Conservation (phyloP, 2,113 vertebrate genomes). For the Lichenostomus cassidix region DNA sequence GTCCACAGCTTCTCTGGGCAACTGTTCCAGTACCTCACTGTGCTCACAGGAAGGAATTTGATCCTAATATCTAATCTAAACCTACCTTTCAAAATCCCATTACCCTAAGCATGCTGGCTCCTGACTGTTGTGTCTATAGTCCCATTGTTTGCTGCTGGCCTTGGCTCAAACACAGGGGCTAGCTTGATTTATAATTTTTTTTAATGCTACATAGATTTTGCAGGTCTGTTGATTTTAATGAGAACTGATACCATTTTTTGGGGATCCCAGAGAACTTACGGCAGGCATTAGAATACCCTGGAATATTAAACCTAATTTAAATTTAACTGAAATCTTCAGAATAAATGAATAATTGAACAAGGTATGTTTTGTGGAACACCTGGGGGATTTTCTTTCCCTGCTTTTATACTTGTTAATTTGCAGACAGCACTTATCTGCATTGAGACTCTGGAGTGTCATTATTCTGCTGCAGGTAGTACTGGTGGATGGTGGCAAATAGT, state of each 20-base stretch:
- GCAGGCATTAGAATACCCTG: neutral
- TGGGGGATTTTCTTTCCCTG: neutral
- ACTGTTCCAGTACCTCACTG: neutral
- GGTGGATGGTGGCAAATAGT: neutral
- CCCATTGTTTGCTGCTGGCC: neutral
- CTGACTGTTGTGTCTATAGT: neutral
- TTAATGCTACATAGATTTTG: neutral
- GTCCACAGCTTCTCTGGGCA: neutral
- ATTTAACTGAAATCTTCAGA: constrained; percentile 1
- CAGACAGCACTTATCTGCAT: neutral
- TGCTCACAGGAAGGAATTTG: neutral
- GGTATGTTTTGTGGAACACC: neutral
- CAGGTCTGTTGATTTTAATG: neutral
- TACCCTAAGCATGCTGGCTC: neutral
- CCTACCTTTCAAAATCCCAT: neutral
- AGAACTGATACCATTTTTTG: neutral
- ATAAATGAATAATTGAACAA: constrained; percentile 24
- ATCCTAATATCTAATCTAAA: neutral
- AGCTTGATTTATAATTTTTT: neutral
- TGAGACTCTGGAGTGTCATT: neutral
- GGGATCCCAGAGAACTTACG: neutral
- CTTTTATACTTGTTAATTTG: neutral
- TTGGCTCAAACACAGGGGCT: neutral
- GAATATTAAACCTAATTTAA: constrained; percentile 16
- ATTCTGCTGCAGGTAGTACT: neutral